Conservation (phyloP, 2,797 vertebrate genomes). For the Tokudaia muenninki region DNA sequence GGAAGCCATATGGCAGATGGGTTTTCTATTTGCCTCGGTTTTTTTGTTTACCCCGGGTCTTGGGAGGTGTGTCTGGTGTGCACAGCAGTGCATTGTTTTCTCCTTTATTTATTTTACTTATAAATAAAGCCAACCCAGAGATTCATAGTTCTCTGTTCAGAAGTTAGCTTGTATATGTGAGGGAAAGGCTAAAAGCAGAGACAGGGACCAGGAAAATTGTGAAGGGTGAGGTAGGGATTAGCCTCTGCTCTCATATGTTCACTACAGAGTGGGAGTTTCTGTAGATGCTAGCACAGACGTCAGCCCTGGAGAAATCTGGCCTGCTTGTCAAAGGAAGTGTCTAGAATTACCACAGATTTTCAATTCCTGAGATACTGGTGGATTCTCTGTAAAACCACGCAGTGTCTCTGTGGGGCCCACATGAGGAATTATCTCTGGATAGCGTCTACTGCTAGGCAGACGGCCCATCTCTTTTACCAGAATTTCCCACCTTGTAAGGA, state of each 20-base stretch:
- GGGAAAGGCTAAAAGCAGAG: not conserved
- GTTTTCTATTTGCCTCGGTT: not conserved
- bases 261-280: fast-evolving
- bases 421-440: not conserved
- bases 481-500: not conserved
- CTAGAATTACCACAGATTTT: not conserved
- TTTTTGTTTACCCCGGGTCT: not conserved
- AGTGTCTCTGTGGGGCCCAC: not conserved
- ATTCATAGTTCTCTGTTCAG: not conserved
- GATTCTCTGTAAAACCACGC: not conserved
- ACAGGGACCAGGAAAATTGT: not conserved
- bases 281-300: not conserved
- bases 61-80: not conserved
- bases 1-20: fast-evolving
- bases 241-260: fast-evolving
- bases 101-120: not conserved
- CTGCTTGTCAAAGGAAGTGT: not conserved
- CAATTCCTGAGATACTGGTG: not conserved
- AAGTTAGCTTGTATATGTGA: not conserved
- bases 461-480: not conserved
- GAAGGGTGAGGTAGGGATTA: too few relatives aligned
- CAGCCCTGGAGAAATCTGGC: not conserved
- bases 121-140: not conserved
- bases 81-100: not conserved
- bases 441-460: too few relatives aligned